Conservation (phyloP, 2,113 vertebrate species). For the Brienomyrus brachyistius region DNA sequence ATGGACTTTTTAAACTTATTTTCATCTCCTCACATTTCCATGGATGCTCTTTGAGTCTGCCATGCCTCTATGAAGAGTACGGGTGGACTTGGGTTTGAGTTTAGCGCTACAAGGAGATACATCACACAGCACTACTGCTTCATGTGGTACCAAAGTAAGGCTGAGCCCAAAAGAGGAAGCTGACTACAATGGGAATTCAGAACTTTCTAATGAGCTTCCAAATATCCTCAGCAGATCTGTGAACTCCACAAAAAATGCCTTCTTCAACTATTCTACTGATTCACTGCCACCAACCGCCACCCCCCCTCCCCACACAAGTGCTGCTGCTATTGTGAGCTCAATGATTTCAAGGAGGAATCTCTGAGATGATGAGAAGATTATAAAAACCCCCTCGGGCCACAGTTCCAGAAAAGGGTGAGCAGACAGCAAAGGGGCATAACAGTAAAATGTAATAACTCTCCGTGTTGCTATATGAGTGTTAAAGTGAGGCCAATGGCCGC, state of each 20-base stretch:
- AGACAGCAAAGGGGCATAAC: not conserved
- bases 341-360: not conserved
- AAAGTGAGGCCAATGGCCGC: not conserved
- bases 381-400: not conserved
- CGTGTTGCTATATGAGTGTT: not conserved
- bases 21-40: not conserved
- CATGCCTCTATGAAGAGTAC: not conserved
- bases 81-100: not conserved
- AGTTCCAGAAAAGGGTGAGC: not conserved
- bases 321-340: not conserved
- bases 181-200: not conserved
- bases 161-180: not conserved
- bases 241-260: not conserved
- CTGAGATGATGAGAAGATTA: not conserved
- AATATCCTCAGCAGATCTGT: not conserved
- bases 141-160: not conserved
- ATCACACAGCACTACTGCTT: not conserved
- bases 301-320: not conserved
- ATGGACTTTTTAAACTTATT: not conserved
- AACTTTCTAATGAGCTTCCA: not conserved
- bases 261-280: not conserved
- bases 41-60: not conserved
- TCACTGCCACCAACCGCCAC: not conserved
- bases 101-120: not conserved
- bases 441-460: not conserved